A percentile compares a stretch with the other conserved stretches of the same genome.
Conservation (phyloP, 2,797 vertebrate genomes). For the Erethizon dorsatum region DNA sequence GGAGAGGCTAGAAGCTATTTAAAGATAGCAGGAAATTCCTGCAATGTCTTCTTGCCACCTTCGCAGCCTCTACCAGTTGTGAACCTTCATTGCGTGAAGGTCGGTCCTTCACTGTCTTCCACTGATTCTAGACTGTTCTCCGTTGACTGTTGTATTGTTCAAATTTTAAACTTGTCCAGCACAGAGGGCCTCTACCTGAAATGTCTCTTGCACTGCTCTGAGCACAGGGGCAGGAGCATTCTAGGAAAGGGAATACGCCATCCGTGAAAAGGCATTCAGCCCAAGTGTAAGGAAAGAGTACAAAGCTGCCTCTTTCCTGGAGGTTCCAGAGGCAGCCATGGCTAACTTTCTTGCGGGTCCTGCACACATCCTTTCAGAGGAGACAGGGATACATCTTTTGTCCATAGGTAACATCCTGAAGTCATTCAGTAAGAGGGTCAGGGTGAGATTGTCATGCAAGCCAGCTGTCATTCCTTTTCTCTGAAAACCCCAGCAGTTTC, state of each 20-base stretch:
- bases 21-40: slow-evolving; percentile 2
- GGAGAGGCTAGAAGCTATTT: neutral
- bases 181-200: neutral
- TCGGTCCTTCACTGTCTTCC: neutral
- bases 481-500: slow-evolving; percentile 22
- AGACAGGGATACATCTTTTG: neutral
- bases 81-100: neutral
- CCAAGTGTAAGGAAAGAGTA: neutral
- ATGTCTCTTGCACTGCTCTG: neutral
- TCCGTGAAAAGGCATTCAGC: neutral
- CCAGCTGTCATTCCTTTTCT: neutral
- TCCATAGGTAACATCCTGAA: neutral
- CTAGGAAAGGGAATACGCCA: neutral
- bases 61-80: neutral
- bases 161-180: neutral
- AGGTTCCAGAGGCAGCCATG: neutral
- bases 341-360: neutral
- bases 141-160: neutral
- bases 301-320: neutral
- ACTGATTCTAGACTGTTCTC: neutral
- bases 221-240: neutral
- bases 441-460: neutral
- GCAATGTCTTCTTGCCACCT: neutral
- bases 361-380: neutral
- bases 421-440: neutral